These are phyloP conservation scores for Tor tambroides DNA, from an alignment of 2,113 vertebrate genomes.

Conservation along the genomic window DNA sequence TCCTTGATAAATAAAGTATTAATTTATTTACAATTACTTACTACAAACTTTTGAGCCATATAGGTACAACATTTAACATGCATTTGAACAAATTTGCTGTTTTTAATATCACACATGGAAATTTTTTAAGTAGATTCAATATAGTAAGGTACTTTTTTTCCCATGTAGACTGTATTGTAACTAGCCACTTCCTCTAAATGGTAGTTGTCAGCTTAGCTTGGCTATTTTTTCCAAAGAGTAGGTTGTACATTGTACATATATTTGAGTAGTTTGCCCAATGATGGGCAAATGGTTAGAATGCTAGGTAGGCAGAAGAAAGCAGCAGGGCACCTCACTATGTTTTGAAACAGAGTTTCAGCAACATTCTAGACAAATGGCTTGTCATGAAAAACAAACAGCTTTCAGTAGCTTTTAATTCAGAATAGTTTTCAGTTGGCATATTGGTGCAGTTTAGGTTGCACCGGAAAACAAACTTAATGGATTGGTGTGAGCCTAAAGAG, in stretches of 20 bases:
- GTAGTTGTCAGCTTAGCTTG: not conserved
- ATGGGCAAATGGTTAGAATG: not conserved
- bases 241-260: not conserved
- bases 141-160: not conserved
- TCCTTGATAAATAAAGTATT: too few relatives aligned
- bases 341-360: not conserved
- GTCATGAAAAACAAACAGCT: slow-evolving; percentile 51
- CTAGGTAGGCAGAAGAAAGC: not conserved
- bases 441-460: slow-evolving; percentile 36
- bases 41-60: too few relatives aligned
- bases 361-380: slow-evolving; percentile 47
- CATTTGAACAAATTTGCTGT: too few relatives aligned
- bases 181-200: not conserved
- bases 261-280: not conserved
- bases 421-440: not conserved
- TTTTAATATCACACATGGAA: not conserved
- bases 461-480: slow-evolving; percentile 35
- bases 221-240: not conserved
- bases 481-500: slow-evolving; percentile 39
- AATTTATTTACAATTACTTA: too few relatives aligned
- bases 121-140: not conserved
- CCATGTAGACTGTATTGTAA: not conserved
- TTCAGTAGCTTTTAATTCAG: not conserved
- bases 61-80: too few relatives aligned
- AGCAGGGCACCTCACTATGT: not conserved